These are phyloP conservation scores for Nebria salina DNA, from an alignment of 2,888 invertebrate species.

Conservation along the genomic window DNA sequence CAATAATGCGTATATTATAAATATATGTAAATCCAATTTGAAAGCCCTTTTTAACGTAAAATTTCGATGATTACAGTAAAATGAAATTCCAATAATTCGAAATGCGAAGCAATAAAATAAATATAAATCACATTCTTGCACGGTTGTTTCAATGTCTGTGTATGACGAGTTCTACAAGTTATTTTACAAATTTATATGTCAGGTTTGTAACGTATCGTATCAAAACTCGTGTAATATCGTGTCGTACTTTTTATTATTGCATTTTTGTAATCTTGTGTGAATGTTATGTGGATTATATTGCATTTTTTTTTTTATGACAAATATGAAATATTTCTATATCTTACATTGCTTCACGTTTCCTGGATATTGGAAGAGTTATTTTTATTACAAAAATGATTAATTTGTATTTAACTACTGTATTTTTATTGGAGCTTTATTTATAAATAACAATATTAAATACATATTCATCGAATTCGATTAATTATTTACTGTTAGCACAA, in stretches of 20 bases:
- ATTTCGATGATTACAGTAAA: too few relatives aligned
- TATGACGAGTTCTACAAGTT: slow-evolving; percentile 1
- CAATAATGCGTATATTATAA: too few relatives aligned
- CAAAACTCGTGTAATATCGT: background rate
- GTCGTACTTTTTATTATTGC: background rate
- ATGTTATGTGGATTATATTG: background rate
- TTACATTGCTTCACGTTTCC: background rate
- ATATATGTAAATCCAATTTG: too few relatives aligned
- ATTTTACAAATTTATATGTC: background rate
- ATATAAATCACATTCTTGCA: slow-evolving; percentile 18
- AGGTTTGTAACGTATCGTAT: background rate
- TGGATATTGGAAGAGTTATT: slow-evolving; percentile 13
- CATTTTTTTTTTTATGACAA: background rate
- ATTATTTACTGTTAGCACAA: slow-evolving; percentile 3
- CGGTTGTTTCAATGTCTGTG: background rate
- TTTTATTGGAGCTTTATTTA: background rate
- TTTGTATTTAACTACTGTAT: background rate
- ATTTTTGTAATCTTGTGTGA: background rate
- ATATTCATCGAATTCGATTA: background rate
- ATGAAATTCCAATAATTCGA: background rate
- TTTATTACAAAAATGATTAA: slow-evolving; percentile 21
- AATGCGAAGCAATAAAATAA: background rate
- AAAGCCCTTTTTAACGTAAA: too few relatives aligned
- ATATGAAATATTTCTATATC: background rate
- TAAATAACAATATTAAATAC: background rate